phyloP scores from a whole-genome alignment of 2,797 vertebrate genomes.

The Tinamus major region DNA sequence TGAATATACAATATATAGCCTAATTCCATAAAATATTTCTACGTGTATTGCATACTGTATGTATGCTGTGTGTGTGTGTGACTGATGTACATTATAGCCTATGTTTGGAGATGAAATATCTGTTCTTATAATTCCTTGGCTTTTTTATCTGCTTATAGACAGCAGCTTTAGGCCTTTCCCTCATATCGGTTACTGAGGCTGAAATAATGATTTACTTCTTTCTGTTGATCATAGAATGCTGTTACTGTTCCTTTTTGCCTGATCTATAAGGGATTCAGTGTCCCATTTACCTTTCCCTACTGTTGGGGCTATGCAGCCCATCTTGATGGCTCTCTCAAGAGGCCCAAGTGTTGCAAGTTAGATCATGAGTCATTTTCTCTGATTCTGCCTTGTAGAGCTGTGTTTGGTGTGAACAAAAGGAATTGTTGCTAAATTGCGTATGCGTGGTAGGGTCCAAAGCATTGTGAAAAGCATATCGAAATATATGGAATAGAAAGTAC shows the following conservation, averaged over 20 bases:
- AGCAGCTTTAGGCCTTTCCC: background rate
- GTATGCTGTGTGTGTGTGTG: background rate
- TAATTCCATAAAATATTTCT: too few species aligned
- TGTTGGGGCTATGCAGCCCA: background rate
- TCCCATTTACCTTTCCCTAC: slow-evolving; percentile 9
- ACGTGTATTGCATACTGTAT: background rate
- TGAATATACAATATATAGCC: background rate
- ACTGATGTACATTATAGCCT: background rate
- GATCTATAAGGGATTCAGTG: background rate
- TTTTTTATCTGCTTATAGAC: background rate
- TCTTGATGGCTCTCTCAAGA: background rate
- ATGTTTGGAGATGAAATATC: background rate
- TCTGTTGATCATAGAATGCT: background rate
- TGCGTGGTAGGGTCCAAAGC: background rate
- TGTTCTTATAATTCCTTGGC: background rate
- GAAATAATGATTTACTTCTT: background rate
- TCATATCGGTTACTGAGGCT: background rate
- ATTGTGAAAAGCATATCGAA: background rate
- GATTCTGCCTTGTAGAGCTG: background rate
- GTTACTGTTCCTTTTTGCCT: background rate
- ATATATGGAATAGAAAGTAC: background rate
- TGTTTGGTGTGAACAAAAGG: background rate
- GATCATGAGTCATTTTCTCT: background rate
- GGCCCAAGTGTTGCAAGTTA: background rate
- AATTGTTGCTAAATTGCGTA: background rate